These are phyloP conservation scores for Coracias cyanogaster DNA, from an alignment of 2,797 vertebrate genomes.

Conservation along the genomic window DNA sequence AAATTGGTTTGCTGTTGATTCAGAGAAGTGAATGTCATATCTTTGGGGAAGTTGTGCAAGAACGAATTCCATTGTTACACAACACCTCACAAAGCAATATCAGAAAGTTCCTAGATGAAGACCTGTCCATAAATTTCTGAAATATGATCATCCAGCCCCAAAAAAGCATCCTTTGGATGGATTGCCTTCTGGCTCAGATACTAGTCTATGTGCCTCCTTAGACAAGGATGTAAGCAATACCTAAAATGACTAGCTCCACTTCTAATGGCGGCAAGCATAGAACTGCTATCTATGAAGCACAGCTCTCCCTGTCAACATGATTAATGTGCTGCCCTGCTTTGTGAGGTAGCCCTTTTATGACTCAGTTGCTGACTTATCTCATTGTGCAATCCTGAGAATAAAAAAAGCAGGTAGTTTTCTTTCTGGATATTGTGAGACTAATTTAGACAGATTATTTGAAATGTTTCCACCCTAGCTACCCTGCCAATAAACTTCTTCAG, in stretches of 20 bases:
- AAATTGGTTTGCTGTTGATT: background rate
- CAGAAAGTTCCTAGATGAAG: background rate
- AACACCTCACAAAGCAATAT: background rate
- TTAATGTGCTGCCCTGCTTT: constrained; percentile 1
- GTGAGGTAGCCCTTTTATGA: constrained; percentile 17
- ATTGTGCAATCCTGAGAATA: background rate
- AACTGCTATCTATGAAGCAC: background rate
- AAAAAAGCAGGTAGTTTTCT: background rate
- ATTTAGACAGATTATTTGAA: background rate
- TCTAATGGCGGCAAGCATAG: background rate
- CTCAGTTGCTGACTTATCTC: background rate
- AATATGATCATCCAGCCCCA: too few species aligned
- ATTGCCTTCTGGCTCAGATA: background rate
- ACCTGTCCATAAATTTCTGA: too few species aligned
- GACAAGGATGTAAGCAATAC: background rate
- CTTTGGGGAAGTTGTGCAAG: background rate
- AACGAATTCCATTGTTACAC: background rate
- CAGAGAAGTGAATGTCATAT: background rate
- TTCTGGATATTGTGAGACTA: background rate
- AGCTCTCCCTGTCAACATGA: constrained; percentile 24
- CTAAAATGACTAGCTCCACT: background rate
- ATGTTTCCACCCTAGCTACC: background rate
- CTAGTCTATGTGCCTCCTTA: background rate
- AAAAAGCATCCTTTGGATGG: too few species aligned
- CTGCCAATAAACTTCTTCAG: background rate